Percentiles rank a stretch among this genome's conserved stretches.
Evolutionary conservation across 2,888 invertebrate species (phyloP).

Genomic region (Drosophila ochracea): DNA sequence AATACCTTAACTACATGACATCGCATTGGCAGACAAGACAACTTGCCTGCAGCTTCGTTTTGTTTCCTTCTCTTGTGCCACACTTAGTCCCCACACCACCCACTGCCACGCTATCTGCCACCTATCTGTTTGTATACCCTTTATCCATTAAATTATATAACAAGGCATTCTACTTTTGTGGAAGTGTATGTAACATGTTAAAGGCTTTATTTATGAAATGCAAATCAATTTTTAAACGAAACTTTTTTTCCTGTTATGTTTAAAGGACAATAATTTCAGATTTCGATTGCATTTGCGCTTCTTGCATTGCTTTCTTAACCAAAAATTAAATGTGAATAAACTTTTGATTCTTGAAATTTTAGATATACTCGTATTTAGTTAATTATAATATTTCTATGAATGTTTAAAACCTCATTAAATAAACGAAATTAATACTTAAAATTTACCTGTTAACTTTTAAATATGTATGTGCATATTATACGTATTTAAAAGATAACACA

Average conservation of each 20-base stretch:
- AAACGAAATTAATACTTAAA: too few relatives aligned
- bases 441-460: neutral
- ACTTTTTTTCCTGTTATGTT: neutral
- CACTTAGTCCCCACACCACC: constrained; percentile 6
- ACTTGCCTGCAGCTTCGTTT: constrained; percentile 62
- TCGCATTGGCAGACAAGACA: constrained; percentile 57
- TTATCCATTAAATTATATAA: neutral
- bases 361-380: too few relatives aligned
- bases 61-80: constrained; percentile 27
- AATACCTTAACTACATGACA: constrained; percentile 72
- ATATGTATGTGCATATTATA: neutral
- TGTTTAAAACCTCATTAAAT: neutral
- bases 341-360: neutral
- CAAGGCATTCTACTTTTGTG: neutral
- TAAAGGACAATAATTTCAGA: neutral
- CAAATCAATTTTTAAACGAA: neutral
- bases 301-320: neutral
- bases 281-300: neutral
- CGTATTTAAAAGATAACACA: neutral
- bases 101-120: neutral
- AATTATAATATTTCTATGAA: neutral
- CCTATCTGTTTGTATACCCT: constrained; percentile 2
- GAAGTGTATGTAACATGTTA: neutral
- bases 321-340: neutral
- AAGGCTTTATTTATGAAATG: neutral